Evolutionary conservation across 2,113 vertebrate genomes (phyloP), one percentile per base, ranked within the genome.

Genomic region (Taxidea taxus): DNA sequence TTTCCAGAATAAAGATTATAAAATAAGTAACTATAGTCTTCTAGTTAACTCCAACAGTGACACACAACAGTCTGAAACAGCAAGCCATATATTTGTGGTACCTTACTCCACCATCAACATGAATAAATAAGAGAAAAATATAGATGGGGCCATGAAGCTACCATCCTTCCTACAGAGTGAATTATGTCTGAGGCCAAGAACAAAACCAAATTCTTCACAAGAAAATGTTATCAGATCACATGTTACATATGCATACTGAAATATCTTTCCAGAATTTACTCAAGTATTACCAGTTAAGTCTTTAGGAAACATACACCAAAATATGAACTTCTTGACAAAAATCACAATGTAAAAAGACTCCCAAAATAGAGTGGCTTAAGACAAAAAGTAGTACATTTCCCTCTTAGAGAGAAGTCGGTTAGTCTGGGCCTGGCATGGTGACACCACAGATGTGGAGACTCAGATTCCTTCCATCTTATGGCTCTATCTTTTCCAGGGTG

Each of bases 51-150:
- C 44, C 44, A 80, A 49, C 29, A 94, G 49, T 93, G 72, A 92
- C 42, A 60, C 23, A 21, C 60, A 94, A 93, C 18, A 82, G 42
- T 90, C 94, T 94, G 78, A 80, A 95, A 81, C n/a, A 88, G 9
- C 31, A 85, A 92, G 74, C 62, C 68, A 78, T 80, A 78, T 49
- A 96, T 62, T 64, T 42, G 21, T 23, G 9, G 60, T 23, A 58
- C 8, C 29, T 93, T 51, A 74, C 27, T 90, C n/a, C 10, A 83
- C 54, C 85, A 91, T 80, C 75, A 90, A 74, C 49, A 72, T 54
- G 66, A 95, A 96, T 95, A 87, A 97, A 77, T 82, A 92, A 77
- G 27, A 25, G 49, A 74, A 87, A 96, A 96, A 90, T 68, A 88
- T 3, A 95, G 68, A 94, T 64, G 60, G 27, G 90, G 23, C 21